Conservation (phyloP, 2,888 invertebrate species). For the Drosophila leonis region DNA sequence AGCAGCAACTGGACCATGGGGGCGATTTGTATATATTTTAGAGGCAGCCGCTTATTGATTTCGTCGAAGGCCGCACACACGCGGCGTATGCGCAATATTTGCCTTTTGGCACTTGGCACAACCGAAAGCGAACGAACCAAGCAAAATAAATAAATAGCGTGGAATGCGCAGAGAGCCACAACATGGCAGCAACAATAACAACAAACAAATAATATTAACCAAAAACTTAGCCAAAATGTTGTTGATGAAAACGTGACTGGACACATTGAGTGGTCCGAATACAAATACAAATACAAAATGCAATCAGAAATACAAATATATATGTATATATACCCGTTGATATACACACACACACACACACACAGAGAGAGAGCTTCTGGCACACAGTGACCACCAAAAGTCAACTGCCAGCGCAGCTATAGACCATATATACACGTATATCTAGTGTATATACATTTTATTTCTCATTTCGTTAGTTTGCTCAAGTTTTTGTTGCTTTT, state of each 20-base stretch:
- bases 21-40: slow-evolving; percentile 35
- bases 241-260: slow-evolving; percentile 74
- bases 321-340: slow-evolving; percentile 4
- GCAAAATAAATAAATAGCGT: slow-evolving; percentile 70
- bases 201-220: slow-evolving; percentile 73
- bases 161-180: slow-evolving; percentile 19
- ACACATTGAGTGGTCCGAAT: slow-evolving; percentile 59
- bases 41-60: slow-evolving; percentile 62
- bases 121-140: slow-evolving; percentile 41
- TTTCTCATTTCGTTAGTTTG: slow-evolving; percentile 40
- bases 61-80: slow-evolving; percentile 60
- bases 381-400: slow-evolving; percentile 52
- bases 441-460: slow-evolving; percentile 17
- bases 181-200: slow-evolving; percentile 32
- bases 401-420: slow-evolving; percentile 34
- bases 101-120: slow-evolving; percentile 64
- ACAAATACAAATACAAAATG: slow-evolving; percentile 29
- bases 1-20: slow-evolving; percentile 38
- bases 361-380: slow-evolving; percentile 33
- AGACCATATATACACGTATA: background rate
- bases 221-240: slow-evolving; percentile 75
- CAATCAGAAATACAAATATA: slow-evolving; percentile 31
- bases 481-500: slow-evolving; percentile 34
- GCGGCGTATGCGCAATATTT: slow-evolving; percentile 73
- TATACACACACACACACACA: slow-evolving; percentile 17